phyloP scores from a whole-genome alignment of 2,797 vertebrate genomes.

The Mallotus villosus region DNA sequence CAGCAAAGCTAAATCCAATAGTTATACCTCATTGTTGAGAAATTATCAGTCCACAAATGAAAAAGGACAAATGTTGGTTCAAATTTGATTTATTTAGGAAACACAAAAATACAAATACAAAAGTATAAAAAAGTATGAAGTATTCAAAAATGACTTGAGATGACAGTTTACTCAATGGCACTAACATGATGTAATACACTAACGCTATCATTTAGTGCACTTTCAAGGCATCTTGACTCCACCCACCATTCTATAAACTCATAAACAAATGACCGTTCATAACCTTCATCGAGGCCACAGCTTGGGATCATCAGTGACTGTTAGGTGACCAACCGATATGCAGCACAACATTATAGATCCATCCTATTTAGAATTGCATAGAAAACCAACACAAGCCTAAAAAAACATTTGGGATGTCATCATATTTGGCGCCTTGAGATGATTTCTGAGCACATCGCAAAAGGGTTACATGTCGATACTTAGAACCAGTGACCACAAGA shows the following conservation, averaged over 20 bases:
- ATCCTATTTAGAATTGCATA: conserved; percentile 24
- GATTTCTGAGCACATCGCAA: background rate
- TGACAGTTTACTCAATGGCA: conserved; percentile 60
- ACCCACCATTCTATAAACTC: conserved; percentile 53
- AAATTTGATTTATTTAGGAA: conserved; percentile 15
- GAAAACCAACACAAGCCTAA: background rate
- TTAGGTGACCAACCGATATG: background rate
- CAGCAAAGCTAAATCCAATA: conserved; percentile 16
- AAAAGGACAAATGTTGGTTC: conserved; percentile 20
- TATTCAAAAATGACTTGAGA: conserved; percentile 68
- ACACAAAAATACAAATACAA: conserved; percentile 71
- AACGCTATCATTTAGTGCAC: conserved; percentile 44
- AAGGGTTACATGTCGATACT: background rate
- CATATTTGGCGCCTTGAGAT: background rate
- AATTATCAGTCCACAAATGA: conserved; percentile 15
- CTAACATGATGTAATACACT: conserved; percentile 58
- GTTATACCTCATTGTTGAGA: no score
- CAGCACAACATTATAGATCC: conserved; percentile 16
- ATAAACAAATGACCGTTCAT: conserved; percentile 43
- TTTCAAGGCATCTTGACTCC: conserved; percentile 52
- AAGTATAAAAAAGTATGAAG: conserved; percentile 71
- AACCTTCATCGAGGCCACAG: conserved; percentile 24
- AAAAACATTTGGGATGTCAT: conserved; percentile 8
- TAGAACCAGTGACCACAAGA: conserved; percentile 15
- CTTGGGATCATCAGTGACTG: conserved; percentile 1